Base-by-base conservation (phyloP, 2,888 invertebrate species). In the Mesorhabditis spiculigera region DNA sequence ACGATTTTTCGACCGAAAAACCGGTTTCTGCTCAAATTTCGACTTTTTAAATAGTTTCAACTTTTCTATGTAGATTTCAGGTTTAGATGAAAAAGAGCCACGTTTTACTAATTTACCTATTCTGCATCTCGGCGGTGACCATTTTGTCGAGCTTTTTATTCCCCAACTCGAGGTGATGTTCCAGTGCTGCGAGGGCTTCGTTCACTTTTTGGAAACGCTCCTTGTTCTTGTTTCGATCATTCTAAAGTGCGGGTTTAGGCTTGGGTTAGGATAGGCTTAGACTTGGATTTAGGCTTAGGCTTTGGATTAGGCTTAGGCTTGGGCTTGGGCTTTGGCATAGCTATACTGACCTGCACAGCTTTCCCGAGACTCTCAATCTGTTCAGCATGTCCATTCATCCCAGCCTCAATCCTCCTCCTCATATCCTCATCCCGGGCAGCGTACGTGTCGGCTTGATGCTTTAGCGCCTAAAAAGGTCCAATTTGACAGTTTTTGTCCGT, bases 191-290 rank as follows among this genome's bases (percentile, higher is more conserved):
- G 68, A 85, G 69, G 0, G 85, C 83, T 66, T 84, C 83, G 67
- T 83, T 84, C 5, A 85, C 79, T 71, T 84, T 82, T 70, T 75
- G 77, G 66, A 85, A 84, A 4, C 80, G 72, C 6, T 85, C 84
- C 66, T 82, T 83, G 70, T 82, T 74, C 65, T 85, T 85, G n/a
- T 73, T 73, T 45, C 77, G 75, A 42, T 85, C 84, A 5, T 72
- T 16, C 69, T 81, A 67, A 41, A 68, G 43, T 3, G 28, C 28
- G 28, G 28, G 28, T 28, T 28, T 28, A 28, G 28, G 28, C 28
- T 28, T 28, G 3, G 28, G 28, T 3, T 28, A n/a, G n/a, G n/a
- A n/a, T 28, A 3, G 28, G 28, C 28, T 28, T 28, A 28, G 28
- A 3, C 28, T 28, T 28, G 3, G 28, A 3, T 3, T 28, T 28